Evolutionary conservation across 2,888 invertebrate genomes (phyloP).

Genomic region (Apodemia mormo): DNA sequence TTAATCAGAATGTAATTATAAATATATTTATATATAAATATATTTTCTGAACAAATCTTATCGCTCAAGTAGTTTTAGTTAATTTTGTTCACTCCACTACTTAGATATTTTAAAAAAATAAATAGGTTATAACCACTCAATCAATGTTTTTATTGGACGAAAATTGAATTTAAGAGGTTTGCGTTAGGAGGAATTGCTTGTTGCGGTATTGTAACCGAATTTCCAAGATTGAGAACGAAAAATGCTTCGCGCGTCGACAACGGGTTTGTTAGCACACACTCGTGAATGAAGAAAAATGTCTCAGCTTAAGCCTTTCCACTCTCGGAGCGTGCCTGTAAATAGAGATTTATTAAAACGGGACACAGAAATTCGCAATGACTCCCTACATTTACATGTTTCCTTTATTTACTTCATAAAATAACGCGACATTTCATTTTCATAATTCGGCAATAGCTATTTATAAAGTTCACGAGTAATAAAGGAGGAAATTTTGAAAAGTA

Average conservation of each 20-base stretch:
- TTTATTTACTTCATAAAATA: slow-evolving; percentile 16
- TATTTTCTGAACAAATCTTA: no score
- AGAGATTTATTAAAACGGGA: slow-evolving; percentile 79
- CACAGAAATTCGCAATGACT: slow-evolving; percentile 62
- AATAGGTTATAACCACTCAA: slow-evolving; percentile 5
- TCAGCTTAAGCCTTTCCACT: slow-evolving; percentile 73
- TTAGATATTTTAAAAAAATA: neutral
- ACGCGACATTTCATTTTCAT: slow-evolving; percentile 11
- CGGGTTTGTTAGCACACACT: slow-evolving; percentile 71
- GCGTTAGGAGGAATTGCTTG: slow-evolving; percentile 3
- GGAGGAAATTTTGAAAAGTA: neutral
- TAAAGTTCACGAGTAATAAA: neutral
- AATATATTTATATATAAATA: no score
- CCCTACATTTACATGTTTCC: slow-evolving; percentile 38
- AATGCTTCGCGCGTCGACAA: slow-evolving; percentile 26
- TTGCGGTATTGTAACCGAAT: slow-evolving; percentile 48
- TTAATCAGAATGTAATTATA: no score
- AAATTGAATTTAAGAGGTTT: slow-evolving; percentile 17
- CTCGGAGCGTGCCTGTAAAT: slow-evolving; percentile 73
- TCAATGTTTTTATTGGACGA: slow-evolving; percentile 4
- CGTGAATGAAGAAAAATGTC: slow-evolving; percentile 79
- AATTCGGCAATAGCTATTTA: neutral
- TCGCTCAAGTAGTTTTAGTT: no score
- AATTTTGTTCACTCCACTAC: no score
- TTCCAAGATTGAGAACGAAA: slow-evolving; percentile 62